Evolutionary conservation across 2,797 vertebrate genomes (phyloP).

Genomic region (Sorex maritimensis): DNA sequence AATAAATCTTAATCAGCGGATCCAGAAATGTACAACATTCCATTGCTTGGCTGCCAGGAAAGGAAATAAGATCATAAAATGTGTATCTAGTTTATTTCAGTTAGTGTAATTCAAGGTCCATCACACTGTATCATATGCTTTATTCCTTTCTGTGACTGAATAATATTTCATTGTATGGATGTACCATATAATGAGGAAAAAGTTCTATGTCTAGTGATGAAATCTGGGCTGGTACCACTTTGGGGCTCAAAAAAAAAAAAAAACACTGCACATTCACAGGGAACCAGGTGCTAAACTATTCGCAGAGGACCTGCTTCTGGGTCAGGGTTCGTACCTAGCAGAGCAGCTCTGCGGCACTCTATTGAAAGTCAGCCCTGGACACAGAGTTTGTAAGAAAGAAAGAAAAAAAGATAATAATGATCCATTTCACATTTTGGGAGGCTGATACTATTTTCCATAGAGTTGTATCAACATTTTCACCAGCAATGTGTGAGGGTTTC

Average conservation of each 20-base stretch:
- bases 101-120: background rate
- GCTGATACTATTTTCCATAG: slow-evolving; percentile 9
- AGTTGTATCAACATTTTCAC: background rate
- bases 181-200: background rate
- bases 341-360: no score
- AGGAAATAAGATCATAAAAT: background rate
- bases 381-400: no score
- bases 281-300: no score
- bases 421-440: background rate
- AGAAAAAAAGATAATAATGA: no score
- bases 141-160: background rate
- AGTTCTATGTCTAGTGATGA: background rate
- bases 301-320: no score
- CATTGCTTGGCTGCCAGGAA: background rate
- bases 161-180: background rate
- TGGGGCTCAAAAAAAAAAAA: no score
- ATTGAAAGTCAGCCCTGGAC: no score
- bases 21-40: background rate
- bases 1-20: background rate
- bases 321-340: no score
- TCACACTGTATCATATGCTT: background rate
- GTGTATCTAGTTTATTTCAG: background rate
- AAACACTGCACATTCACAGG: no score
- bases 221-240: background rate
- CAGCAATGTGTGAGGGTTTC: background rate